Conservation (phyloP, 2,797 vertebrate species). For the Pangasius djambal region DNA sequence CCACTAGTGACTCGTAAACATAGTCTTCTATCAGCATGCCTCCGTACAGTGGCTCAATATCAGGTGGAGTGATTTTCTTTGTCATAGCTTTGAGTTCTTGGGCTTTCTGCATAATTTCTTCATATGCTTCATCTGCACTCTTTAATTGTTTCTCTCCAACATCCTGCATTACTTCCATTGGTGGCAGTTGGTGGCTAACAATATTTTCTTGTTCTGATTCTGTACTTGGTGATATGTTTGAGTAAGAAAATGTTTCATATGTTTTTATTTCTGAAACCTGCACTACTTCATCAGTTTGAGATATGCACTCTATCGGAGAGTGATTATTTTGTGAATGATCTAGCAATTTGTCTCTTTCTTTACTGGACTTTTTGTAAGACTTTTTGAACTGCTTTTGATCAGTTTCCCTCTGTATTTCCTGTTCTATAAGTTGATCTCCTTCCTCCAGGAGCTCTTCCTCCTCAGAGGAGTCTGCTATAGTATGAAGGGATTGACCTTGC, state of each 20-base stretch:
- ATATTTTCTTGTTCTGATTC: conserved; percentile 88
- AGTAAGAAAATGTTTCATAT: conserved; percentile 84
- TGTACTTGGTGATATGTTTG: conserved; percentile 89
- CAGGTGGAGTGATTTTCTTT: conserved; percentile 86
- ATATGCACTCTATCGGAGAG: conserved; percentile 81
- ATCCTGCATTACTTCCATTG: conserved; percentile 50
- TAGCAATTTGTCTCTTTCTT: conserved; percentile 80
- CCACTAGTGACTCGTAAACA: conserved; percentile 95
- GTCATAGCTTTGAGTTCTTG: conserved; percentile 78
- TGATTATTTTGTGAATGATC: conserved; percentile 82
- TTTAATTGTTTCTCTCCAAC: conserved; percentile 77
- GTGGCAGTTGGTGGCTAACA: conserved; percentile 2
- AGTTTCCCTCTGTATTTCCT: conserved; percentile 80
- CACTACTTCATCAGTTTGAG: conserved; percentile 85
- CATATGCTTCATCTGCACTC: conserved; percentile 92
- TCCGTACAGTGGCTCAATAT: conserved; percentile 93
- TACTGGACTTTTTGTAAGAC: conserved; percentile 82
- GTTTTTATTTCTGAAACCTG: conserved; percentile 84
- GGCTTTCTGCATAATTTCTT: conserved; percentile 90
- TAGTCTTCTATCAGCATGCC: conserved; percentile 99
- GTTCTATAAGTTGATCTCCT: conserved; percentile 81
- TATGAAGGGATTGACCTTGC: conserved; percentile 86
- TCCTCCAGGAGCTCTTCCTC: conserved; percentile 87
- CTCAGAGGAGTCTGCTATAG: conserved; percentile 95
- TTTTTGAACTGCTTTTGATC: conserved; percentile 82